Evolutionary conservation across 2,113 vertebrate genomes (phyloP).

Genomic region (Nothoprocta pentlandii): DNA sequence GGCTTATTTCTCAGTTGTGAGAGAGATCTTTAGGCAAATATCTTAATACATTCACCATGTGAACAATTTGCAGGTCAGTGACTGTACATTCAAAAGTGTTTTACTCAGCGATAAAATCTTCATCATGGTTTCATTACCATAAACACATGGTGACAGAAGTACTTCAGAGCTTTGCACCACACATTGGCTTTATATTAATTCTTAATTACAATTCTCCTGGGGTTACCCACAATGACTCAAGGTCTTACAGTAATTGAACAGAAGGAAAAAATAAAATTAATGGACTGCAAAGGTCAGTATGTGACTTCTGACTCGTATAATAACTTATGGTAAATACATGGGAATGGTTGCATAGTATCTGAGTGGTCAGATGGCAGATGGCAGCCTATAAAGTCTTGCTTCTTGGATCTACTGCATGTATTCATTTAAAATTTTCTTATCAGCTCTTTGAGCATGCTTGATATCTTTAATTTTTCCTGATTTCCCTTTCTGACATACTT

Average conservation of each 20-base stretch:
- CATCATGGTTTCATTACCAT: conserved; percentile 57
- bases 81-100: conserved; percentile 57
- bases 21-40: conserved; percentile 56
- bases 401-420: neutral
- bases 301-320: conserved; percentile 33
- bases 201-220: conserved; percentile 45
- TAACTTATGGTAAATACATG: conserved; percentile 31
- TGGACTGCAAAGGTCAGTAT: conserved; percentile 63
- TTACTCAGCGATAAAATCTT: conserved; percentile 58
- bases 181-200: conserved; percentile 13
- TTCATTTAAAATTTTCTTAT: neutral
- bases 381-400: neutral
- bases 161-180: conserved; percentile 13
- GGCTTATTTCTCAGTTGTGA: conserved; percentile 37
- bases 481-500: neutral
- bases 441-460: neutral
- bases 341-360: neutral
- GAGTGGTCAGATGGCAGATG: neutral
- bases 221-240: conserved; percentile 50
- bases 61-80: conserved; percentile 55
- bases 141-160: conserved; percentile 29
- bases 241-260: conserved; percentile 68
- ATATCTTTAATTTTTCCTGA: neutral
- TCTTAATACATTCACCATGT: neutral
- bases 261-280: conserved; percentile 68